Conservation (phyloP, 2,113 vertebrate species). For the Anoplopoma fimbria region DNA sequence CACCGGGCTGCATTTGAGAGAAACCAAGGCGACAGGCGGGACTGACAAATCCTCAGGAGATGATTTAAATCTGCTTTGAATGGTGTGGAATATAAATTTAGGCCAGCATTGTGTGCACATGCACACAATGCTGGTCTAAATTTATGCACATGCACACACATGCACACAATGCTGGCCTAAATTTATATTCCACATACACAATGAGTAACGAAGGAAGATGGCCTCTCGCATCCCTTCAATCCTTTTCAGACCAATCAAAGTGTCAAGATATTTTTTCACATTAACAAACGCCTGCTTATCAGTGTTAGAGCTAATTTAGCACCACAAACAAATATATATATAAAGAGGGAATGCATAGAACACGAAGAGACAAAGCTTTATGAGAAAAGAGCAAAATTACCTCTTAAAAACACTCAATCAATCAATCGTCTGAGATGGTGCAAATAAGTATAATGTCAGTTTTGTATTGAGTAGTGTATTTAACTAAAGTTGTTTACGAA, state of each 20-base stretch:
- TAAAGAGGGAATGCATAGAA: background rate
- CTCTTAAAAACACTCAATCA: background rate
- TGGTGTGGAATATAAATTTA: too few relatives aligned
- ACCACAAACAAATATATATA: background rate
- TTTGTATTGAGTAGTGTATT: background rate
- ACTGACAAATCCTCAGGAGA: slow-evolving; percentile 10
- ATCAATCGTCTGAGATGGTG: background rate
- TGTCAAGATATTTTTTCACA: slow-evolving; percentile 22
- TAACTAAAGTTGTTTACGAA: background rate
- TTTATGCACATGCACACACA: background rate
- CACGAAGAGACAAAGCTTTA: background rate
- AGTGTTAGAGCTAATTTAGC: slow-evolving; percentile 5
- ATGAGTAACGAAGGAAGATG: background rate
- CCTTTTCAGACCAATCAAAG: slow-evolving; percentile 6
- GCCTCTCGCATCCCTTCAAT: background rate
- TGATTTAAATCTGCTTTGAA: background rate
- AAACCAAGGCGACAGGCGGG: background rate
- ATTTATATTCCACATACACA: background rate
- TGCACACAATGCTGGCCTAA: background rate
- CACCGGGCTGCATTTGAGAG: background rate
- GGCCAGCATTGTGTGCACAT: too few relatives aligned
- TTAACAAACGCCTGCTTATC: slow-evolving; percentile 3
- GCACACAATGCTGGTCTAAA: background rate
- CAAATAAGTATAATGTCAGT: background rate
- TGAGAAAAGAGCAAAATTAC: background rate